Evolutionary conservation across 2,888 invertebrate species (phyloP).

Genomic region (Hymenopus coronatus): DNA sequence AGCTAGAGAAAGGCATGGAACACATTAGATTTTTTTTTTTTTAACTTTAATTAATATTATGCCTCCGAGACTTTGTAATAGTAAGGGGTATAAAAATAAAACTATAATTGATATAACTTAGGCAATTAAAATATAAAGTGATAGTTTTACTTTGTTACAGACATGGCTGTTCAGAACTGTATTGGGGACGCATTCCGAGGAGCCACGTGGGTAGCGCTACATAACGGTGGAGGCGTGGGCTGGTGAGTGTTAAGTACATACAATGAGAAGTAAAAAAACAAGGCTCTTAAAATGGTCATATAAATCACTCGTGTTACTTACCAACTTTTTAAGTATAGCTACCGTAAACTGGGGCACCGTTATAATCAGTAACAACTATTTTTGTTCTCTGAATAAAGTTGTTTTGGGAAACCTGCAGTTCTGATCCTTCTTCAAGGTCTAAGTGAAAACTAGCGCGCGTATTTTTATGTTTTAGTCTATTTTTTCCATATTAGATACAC

Average conservation of each 20-base stretch:
- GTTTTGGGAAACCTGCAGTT: too few relatives aligned
- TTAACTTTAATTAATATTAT: too few relatives aligned
- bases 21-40: too few relatives aligned
- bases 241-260: constrained; percentile 5
- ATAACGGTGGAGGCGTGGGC: constrained; percentile 57
- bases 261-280: not conserved
- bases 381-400: not conserved
- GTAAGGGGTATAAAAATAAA: too few relatives aligned
- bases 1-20: too few relatives aligned
- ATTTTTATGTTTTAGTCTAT: too few relatives aligned
- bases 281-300: not conserved
- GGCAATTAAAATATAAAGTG: not conserved
- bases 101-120: too few relatives aligned
- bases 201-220: constrained; percentile 60
- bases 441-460: too few relatives aligned
- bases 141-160: constrained; percentile 37
- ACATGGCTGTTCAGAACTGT: constrained; percentile 55
- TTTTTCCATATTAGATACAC: too few relatives aligned
- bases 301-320: not conserved
- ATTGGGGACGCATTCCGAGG: constrained; percentile 50
- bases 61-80: too few relatives aligned
- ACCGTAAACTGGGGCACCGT: not conserved
- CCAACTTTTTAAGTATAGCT: not conserved
- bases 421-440: too few relatives aligned
- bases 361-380: not conserved